These are phyloP conservation scores for Syngnathus scovelli DNA, from an alignment of 2,113 vertebrate genomes.

Conservation along the genomic window DNA sequence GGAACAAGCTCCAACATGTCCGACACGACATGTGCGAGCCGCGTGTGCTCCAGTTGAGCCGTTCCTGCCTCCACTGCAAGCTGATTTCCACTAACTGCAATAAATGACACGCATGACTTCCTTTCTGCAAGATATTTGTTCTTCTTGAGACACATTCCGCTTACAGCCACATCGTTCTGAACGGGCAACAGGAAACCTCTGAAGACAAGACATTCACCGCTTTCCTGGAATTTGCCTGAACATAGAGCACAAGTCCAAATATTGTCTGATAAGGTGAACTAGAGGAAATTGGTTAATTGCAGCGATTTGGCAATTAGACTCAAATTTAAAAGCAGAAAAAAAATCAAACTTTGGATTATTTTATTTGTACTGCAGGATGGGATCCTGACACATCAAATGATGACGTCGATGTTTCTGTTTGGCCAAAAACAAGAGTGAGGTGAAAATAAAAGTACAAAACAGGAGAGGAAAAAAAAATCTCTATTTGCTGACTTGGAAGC, in stretches of 20 bases:
- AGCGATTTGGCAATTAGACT: too few species aligned
- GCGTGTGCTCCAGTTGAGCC: conserved; percentile 1
- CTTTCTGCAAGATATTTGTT: conserved; percentile 21
- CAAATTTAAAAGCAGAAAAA: too few species aligned
- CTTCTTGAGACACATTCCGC: conserved; percentile 11
- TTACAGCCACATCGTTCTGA: conserved; percentile 19
- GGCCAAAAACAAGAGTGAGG: too few species aligned
- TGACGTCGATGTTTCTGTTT: too few species aligned
- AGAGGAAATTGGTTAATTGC: too few species aligned
- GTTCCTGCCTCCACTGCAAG: neutral
- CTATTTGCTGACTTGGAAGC: conserved; percentile 2
- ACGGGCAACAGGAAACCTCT: conserved; percentile 35
- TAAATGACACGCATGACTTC: conserved; percentile 26
- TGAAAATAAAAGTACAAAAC: conserved; percentile 16
- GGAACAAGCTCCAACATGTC: conserved; percentile 47
- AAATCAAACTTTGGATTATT: too few species aligned
- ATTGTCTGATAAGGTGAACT: too few species aligned
- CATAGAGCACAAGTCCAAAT: neutral
- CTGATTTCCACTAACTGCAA: conserved; percentile 30
- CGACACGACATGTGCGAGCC: conserved; percentile 13
- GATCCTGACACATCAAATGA: too few species aligned
- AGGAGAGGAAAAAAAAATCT: conserved; percentile 22
- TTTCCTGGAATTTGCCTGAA: neutral
- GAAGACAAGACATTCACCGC: neutral
- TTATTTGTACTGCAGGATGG: too few species aligned